Conservation (phyloP, 2,113 vertebrate genomes). For the Callaeas wilsoni region DNA sequence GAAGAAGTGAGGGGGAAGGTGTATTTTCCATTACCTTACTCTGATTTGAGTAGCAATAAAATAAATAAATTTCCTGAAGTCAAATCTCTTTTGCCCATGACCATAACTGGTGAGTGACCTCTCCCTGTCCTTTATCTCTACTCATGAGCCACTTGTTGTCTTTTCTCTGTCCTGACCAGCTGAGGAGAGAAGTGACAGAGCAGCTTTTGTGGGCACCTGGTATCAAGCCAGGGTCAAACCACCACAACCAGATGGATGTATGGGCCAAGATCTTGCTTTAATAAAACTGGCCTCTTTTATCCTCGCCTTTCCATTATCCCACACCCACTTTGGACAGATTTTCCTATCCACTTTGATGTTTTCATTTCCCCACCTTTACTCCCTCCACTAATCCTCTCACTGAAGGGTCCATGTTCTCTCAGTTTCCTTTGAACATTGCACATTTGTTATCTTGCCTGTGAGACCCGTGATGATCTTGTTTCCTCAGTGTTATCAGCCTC, state of each 20-base stretch:
- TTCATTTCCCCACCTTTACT: neutral
- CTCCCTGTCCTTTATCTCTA: neutral
- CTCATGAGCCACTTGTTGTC: neutral
- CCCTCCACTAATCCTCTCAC: neutral
- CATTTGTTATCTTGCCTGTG: neutral
- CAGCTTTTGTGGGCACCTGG: rapidly evolving
- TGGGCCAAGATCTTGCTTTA: neutral
- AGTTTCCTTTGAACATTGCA: neutral
- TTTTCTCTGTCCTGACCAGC: neutral
- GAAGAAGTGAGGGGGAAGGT: too few species aligned
- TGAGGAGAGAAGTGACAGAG: neutral
- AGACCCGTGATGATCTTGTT: neutral
- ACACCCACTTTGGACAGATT: neutral
- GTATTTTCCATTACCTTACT: neutral
- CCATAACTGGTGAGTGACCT: neutral
- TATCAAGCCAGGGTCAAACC: neutral
- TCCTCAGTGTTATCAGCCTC: neutral
- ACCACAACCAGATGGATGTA: neutral
- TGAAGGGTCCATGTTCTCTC: neutral
- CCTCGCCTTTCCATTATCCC: neutral
- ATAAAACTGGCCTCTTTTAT: neutral
- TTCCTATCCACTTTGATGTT: neutral
- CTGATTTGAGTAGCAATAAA: neutral
- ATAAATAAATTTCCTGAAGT: neutral
- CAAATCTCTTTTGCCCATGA: neutral